phyloP scores from a whole-genome alignment of 2,113 vertebrate species.

The Entelurus aequoreus region DNA sequence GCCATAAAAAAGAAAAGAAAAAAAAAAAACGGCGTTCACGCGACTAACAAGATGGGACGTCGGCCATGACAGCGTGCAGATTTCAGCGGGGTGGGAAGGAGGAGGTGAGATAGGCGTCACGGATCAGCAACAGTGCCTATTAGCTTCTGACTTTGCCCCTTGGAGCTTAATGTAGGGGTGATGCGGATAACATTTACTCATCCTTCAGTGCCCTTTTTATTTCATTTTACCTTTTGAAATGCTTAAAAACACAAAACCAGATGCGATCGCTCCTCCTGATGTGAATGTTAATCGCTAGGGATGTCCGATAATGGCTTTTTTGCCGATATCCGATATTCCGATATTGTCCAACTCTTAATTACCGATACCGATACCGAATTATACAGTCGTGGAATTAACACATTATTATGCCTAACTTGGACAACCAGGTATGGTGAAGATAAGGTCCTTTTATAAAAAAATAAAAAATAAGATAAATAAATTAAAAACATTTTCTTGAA shows the following conservation, averaged over 20 bases:
- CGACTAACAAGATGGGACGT: conserved; percentile 16
- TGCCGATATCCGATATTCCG: no score
- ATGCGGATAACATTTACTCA: conserved; percentile 4
- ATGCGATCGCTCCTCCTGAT: no score
- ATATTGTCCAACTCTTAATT: no score
- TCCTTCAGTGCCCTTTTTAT: conserved; percentile 1
- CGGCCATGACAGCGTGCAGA: conserved; percentile 18
- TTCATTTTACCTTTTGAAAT: not conserved
- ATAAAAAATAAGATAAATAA: no score
- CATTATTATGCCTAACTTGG: no score
- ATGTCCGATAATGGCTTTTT: no score
- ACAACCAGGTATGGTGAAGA: no score
- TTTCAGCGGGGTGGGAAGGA: not conserved
- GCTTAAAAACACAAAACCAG: not conserved
- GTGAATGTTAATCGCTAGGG: no score
- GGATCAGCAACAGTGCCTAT: conserved; percentile 22
- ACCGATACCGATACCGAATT: no score
- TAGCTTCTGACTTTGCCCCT: conserved; percentile 2
- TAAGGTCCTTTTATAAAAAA: no score
- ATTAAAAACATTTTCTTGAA: no score
- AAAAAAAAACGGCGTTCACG: conserved; percentile 10
- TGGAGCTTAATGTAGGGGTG: not conserved
- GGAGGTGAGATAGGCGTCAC: conserved; percentile 7
- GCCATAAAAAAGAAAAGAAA: not conserved
- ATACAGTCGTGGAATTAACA: no score